Evolutionary conservation across 2,888 invertebrate species (phyloP).

Genomic region (Pilophorus perplexus): DNA sequence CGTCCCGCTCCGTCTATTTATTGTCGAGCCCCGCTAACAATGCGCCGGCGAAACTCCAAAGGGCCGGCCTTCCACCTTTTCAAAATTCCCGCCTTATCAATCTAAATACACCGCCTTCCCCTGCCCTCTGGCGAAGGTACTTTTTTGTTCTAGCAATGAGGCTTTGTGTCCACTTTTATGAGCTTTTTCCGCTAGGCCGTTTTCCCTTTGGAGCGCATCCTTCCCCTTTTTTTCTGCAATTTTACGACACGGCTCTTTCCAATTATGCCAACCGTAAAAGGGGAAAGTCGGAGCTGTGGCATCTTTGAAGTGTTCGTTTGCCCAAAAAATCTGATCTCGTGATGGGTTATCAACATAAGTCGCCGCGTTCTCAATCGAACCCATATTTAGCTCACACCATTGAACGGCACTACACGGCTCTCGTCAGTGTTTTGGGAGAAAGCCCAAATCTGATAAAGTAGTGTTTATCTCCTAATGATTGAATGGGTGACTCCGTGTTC

Average conservation of each 20-base stretch:
- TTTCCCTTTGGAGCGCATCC: background rate
- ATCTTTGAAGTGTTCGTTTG: too few species aligned
- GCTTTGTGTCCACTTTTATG: conserved; percentile 27
- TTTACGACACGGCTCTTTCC: background rate
- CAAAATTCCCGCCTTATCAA: conserved; percentile 32
- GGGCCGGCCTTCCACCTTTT: conserved; percentile 26
- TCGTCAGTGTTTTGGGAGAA: too few species aligned
- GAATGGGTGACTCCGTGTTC: too few species aligned
- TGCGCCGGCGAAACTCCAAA: conserved; percentile 33
- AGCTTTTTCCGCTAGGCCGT: background rate
- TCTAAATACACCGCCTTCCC: conserved; percentile 32
- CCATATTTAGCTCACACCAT: too few species aligned
- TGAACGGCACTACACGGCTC: too few species aligned
- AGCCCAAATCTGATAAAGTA: too few species aligned
- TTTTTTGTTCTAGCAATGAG: conserved; percentile 32
- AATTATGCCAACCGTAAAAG: too few species aligned
- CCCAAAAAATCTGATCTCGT: too few species aligned
- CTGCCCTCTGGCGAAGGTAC: background rate
- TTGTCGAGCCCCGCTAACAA: conserved; percentile 35
- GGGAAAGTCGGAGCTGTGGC: too few species aligned
- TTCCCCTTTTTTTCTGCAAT: background rate
- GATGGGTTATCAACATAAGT: too few species aligned
- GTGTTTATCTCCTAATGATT: too few species aligned
- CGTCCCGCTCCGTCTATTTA: conserved; percentile 31
- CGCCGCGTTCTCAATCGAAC: too few species aligned